Percentiles rank a stretch among this genome's conserved stretches.
Conservation (phyloP, 1,140 invertebrate species). For the Ips typographus region DNA sequence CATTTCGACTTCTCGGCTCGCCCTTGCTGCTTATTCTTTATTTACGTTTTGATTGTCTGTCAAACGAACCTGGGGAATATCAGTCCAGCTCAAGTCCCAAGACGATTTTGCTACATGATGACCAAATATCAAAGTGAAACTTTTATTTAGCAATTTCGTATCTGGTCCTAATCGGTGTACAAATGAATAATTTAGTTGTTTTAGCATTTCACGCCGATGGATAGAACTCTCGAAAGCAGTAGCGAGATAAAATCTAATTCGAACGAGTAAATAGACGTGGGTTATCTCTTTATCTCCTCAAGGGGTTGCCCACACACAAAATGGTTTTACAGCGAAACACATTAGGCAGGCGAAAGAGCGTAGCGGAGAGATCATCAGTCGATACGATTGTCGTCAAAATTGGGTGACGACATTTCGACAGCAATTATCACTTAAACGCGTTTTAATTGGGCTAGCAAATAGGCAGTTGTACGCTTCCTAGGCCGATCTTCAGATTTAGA, state of each 20-base stretch:
- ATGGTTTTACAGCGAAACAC: slow-evolving; percentile 16
- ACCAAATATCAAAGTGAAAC: no score
- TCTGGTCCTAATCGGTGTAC: background rate
- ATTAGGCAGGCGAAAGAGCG: slow-evolving; percentile 23
- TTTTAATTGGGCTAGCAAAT: slow-evolving; percentile 11
- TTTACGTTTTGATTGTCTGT: slow-evolving; percentile 48
- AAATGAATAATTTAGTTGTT: slow-evolving; percentile 15
- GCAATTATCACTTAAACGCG: slow-evolving; percentile 22
- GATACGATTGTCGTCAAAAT: slow-evolving; percentile 19
- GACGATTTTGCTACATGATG: no score
- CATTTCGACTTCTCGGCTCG: slow-evolving; percentile 13
- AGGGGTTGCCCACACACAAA: slow-evolving; percentile 22
- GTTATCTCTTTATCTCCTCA: slow-evolving; percentile 22
- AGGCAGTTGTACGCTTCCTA: background rate
- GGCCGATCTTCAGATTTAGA: no score
- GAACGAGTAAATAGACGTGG: slow-evolving; percentile 21
- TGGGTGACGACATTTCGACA: slow-evolving; percentile 15
- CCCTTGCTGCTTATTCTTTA: slow-evolving; percentile 43
- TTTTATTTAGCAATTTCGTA: no score
- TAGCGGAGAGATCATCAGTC: slow-evolving; percentile 9
- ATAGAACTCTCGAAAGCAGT: slow-evolving; percentile 3
- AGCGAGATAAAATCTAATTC: slow-evolving; percentile 18
- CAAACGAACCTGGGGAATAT: slow-evolving; percentile 44
- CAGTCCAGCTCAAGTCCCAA: background rate
- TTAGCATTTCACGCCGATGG: background rate